Evolutionary conservation across 2,113 vertebrate genomes (phyloP), one percentile per base, ranked within the genome.

Genomic region (Hepsetus odoe): DNA sequence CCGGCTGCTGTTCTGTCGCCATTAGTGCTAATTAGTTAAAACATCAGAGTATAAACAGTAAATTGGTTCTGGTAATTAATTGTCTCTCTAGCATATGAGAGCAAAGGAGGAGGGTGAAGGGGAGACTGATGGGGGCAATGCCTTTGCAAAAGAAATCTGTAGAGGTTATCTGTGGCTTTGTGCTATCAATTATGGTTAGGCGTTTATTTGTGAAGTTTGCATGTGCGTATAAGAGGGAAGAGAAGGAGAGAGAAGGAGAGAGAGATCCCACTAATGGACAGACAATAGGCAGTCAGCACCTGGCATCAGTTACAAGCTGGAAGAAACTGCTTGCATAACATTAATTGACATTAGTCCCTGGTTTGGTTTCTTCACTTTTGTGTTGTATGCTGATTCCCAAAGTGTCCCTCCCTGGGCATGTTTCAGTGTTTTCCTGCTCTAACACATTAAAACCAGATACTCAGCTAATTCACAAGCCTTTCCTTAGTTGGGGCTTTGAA

Each of bases 1-100:
- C 95, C 94, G 92, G 93, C 93, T 94, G 94, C 95, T 95, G 94
- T 94, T 92, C 94, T 95, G 93, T 90, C 94, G 94, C 95, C 94
- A 96, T 98, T 98, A 98, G 95, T 94, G 93, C 94, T 96, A 97
- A 99, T 98, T 98, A 98, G 97, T 98, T 98, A 98, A 99, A 99
- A 98, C 98, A 98, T 98, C 96, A 95, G 94, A 95, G 95, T 96
- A 96, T 98, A 97, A 96, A 97, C 94, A 96, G 93, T 95, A 97
- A 98, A 97, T 98, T 97, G 97, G 95, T 94, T 95, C 94, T 94
- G 95, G 96, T 98, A 99, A 99, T 98, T 96, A 98, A 98, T 98
- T 97, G 95, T 91, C 91, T 93, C 94, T 94, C 91, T 91, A 93
- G 93, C 94, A 91, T 95, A 93, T 91, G 93, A 88, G 90, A 89